A percentile compares a stretch with the other conserved stretches of the same genome.
Conservation (phyloP, 2,797 vertebrate species). For the Girardinus metallicus region DNA sequence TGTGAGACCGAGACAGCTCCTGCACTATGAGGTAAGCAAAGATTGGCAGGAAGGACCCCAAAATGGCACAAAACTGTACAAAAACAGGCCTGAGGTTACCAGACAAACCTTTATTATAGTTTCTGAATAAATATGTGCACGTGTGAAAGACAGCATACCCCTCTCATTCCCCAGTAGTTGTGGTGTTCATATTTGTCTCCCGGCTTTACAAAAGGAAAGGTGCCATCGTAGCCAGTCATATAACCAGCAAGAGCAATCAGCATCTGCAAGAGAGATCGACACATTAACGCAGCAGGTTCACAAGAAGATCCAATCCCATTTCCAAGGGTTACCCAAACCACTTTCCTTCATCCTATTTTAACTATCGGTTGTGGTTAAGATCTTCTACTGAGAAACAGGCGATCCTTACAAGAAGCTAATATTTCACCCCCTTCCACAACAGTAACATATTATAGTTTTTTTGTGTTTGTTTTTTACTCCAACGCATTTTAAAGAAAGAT, state of each 20-base stretch:
- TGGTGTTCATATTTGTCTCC: slow-evolving; percentile 94
- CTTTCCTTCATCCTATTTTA: not conserved
- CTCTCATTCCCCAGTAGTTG: slow-evolving; percentile 96
- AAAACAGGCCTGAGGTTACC: slow-evolving; percentile 7
- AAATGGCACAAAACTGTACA: slow-evolving; percentile 88
- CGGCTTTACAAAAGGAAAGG: slow-evolving; percentile 94
- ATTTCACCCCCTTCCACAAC: not conserved
- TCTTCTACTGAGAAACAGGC: not conserved
- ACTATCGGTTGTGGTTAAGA: not conserved
- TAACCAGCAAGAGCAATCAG: slow-evolving; percentile 96
- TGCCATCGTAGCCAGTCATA: slow-evolving; percentile 93
- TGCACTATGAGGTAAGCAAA: slow-evolving; percentile 91
- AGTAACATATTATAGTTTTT: not conserved
- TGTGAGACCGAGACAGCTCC: slow-evolving; percentile 87
- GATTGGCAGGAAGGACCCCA: slow-evolving; percentile 91
- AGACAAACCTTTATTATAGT: not conserved
- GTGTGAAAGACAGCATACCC: slow-evolving; percentile 77
- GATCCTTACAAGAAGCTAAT: not conserved
- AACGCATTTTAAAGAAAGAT: not conserved
- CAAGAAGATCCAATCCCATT: not conserved
- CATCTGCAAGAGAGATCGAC: slow-evolving; percentile 83
- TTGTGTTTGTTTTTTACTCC: not conserved
- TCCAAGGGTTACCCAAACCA: not conserved
- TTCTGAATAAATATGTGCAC: not conserved
- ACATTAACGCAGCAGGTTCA: not conserved